Evolutionary conservation across 1,140 invertebrate species (phyloP).

Genomic region (Lordiphosa collinella): DNA sequence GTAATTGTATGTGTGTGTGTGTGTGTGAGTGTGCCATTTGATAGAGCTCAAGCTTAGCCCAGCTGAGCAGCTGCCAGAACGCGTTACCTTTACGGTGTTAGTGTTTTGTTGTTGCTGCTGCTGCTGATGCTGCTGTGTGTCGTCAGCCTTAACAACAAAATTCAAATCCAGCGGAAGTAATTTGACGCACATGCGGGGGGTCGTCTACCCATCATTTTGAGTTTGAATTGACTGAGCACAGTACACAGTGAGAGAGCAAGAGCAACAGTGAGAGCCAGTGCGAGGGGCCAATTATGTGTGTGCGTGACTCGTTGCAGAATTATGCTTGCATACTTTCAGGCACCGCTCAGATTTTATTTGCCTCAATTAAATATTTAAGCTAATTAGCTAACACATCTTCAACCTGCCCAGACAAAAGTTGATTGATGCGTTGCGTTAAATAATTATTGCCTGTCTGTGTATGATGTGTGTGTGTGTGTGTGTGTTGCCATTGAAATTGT

Average conservation of each 20-base stretch:
- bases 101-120: background rate
- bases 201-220: conserved; percentile 40
- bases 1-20: conserved; percentile 53
- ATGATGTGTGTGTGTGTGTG: background rate
- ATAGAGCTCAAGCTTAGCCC: conserved; percentile 47
- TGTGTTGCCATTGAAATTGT: background rate
- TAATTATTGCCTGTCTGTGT: conserved; percentile 37
- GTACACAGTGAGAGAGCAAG: background rate
- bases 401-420: conserved; percentile 31
- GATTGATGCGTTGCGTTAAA: conserved; percentile 64
- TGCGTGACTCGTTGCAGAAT: conserved; percentile 34
- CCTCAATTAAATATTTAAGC: conserved; percentile 68
- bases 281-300: conserved; percentile 58
- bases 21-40: conserved; percentile 54
- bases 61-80: conserved; percentile 34
- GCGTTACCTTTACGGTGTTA: conserved; percentile 42
- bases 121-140: conserved; percentile 30
- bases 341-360: conserved; percentile 59
- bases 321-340: conserved; percentile 43
- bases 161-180: conserved; percentile 75
- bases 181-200: conserved; percentile 59
- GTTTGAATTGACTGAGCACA: conserved; percentile 53
- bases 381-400: conserved; percentile 66
- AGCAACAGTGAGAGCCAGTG: conserved; percentile 13
- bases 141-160: conserved; percentile 63